Evolutionary conservation across 2,888 invertebrate species (phyloP), one percentile per base, ranked within the genome.

Genomic region (Sarcophaga subvicina): DNA sequence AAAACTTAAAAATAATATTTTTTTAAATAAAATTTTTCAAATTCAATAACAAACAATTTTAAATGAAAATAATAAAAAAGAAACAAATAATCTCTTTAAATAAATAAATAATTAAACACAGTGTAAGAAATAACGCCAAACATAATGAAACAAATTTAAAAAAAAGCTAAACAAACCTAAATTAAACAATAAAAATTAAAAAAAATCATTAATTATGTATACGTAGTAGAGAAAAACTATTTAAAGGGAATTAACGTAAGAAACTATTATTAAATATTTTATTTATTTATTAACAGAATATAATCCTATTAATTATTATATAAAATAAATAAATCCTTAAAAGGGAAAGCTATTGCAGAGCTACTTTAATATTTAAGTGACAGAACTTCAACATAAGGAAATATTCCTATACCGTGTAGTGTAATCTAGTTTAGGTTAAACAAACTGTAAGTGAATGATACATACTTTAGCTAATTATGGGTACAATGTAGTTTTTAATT

Each of bases 261-360:
- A 37, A 37, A 37, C 37, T 17, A 54, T 49, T 49, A 49, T 49
- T 49, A 49, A 49, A 49, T 11, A 54, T 20, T 45, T 22, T 45
- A 20, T n/a, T n/a, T 25, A 49, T 49, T 69, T 45, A 37, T 67
- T 14, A n/a, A 45, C 8, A 37, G 10, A 22, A 22, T 14, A 45
- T 37, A 20, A 14, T 22, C 22, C 45, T 47, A 47, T 22, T 47
- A 14, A 69, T 5, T 67, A 25, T 25, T 49, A 14, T 22, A 45
- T 25, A 17, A 49, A 22, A 14, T 25, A 67, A 45, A 10, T 17
- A 69, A 22, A 8, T 49, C 20, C 37, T 67, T 67, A 64, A 64
- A 27, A 80, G 79, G 49, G 64, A 84, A 83, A 88, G 82, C 89
- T 91, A 90, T 91, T 91, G 91, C 92, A 91, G 91, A 91, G 91